Evolutionary conservation across 2,888 invertebrate genomes (phyloP), one percentile per base, ranked within the genome.

Genomic region (Crepidodera aurea): DNA sequence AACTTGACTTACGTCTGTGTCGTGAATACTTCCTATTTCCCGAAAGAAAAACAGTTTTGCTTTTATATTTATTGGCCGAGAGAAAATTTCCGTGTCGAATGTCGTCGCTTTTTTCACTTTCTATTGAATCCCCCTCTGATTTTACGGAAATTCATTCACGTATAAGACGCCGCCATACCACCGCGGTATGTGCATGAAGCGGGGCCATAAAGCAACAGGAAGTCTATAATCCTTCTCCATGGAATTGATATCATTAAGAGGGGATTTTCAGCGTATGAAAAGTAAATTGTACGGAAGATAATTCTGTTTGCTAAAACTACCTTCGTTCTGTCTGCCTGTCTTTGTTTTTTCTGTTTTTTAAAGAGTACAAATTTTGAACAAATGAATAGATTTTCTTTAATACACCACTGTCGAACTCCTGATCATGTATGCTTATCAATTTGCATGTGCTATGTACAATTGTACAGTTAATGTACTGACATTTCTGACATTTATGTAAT

Each of bases 181-280:
- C 44, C 44, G 44, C 44, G 13, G 44, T 44, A 44, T 44, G 13
- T 44, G 44, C 44, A 44, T 25, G 44, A n/a, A n/a, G 44, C 44
- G 22, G 42, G n/a, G 42, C 42, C 5, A 42, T 42, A 42, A 42
- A 42, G 44, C 44, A 44, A 44, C 44, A 44, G 44, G 44, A 44
- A 44, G 44, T 44, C 44, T 22, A 44, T 44, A 44, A 44, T 44
- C 44, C 22, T 44, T 44, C 44, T 44, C 44, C 22, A 44, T 44
- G 13, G 44, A 44, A 44, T 44, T 44, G 44, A 44, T 44, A 44
- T 44, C 44, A 44, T 44, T 44, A 44, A 44, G 44, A 13, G 25
- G 22, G n/a, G 44, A 22, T 44, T 44, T 22, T 44, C 44, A 22
- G 18, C 16, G 44, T 16, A 44, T 22, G 22, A 13, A 44, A 22